Conservation (phyloP, 2,797 vertebrate species). For the Dryobates pubescens region DNA sequence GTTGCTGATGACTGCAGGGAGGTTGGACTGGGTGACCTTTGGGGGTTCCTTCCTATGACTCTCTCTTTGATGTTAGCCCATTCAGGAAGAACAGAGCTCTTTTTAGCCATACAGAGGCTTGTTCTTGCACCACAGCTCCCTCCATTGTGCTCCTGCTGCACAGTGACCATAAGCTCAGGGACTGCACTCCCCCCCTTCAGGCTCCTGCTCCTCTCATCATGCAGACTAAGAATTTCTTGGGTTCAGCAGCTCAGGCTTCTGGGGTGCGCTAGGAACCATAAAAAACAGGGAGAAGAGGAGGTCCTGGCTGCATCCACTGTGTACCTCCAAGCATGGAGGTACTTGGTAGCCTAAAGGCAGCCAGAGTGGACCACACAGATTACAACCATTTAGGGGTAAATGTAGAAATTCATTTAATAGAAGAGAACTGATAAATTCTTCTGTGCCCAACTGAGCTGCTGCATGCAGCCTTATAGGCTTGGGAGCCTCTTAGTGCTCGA, state of each 20-base stretch:
- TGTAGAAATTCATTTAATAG: accelerated
- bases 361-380: not conserved
- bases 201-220: not conserved
- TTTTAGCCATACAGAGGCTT: not conserved
- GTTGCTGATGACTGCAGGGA: too few relatives aligned
- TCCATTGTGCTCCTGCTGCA: not conserved
- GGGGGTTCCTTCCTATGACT: too few relatives aligned
- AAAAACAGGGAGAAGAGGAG: not conserved
- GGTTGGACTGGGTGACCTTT: too few relatives aligned
- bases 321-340: not conserved
- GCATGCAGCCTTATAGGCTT: not conserved
- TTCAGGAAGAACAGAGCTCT: accelerated
- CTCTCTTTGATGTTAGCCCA: not conserved
- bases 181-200: not conserved
- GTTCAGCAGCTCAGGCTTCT: not conserved
- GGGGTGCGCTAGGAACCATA: accelerated
- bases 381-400: not conserved
- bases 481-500: not conserved
- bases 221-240: not conserved
- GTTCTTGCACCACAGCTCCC: not conserved
- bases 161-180: not conserved
- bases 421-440: not conserved
- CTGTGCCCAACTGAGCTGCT: not conserved
- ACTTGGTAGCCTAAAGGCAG: not conserved
- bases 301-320: not conserved